These are phyloP conservation scores for Eremobia ochroleuca DNA, from an alignment of 2,888 invertebrate species.

Conservation along the genomic window DNA sequence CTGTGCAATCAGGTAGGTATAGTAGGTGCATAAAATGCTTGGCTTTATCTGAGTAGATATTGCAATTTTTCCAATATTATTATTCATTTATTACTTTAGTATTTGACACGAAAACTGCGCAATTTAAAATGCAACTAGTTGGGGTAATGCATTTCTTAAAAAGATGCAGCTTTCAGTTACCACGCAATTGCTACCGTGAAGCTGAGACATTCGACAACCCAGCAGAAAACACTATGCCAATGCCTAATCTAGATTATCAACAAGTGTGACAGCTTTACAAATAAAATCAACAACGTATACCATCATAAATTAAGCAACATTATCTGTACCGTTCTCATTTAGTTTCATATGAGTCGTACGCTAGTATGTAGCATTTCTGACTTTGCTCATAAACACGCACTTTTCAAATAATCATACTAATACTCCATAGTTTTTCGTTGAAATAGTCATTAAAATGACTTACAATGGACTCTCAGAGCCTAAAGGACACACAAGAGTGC, in stretches of 20 bases:
- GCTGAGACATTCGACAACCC: background rate
- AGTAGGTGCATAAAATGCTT: background rate
- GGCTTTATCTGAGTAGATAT: background rate
- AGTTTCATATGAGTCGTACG: constrained; percentile 8
- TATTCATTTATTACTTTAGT: background rate
- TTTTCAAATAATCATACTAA: background rate
- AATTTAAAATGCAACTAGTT: background rate
- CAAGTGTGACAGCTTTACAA: background rate
- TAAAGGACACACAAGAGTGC: constrained; percentile 64
- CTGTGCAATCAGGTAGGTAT: background rate
- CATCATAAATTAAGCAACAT: constrained; percentile 16
- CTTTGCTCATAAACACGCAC: background rate
- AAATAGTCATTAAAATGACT: constrained; percentile 31
- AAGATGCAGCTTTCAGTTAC: background rate
- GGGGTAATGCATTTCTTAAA: background rate
- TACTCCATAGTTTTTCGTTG: background rate
- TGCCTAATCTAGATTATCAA: background rate
- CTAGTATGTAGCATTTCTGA: constrained; percentile 22
- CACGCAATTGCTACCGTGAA: background rate
- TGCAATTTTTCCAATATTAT: background rate
- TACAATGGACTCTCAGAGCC: constrained; percentile 25
- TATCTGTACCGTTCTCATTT: constrained; percentile 6
- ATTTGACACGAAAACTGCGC: too few species aligned
- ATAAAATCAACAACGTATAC: constrained; percentile 21
- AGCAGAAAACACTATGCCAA: background rate